Evolutionary conservation across 2,797 vertebrate genomes (phyloP), one percentile per base, ranked within the genome.

Genomic region (Sternotherus odoratus): DNA sequence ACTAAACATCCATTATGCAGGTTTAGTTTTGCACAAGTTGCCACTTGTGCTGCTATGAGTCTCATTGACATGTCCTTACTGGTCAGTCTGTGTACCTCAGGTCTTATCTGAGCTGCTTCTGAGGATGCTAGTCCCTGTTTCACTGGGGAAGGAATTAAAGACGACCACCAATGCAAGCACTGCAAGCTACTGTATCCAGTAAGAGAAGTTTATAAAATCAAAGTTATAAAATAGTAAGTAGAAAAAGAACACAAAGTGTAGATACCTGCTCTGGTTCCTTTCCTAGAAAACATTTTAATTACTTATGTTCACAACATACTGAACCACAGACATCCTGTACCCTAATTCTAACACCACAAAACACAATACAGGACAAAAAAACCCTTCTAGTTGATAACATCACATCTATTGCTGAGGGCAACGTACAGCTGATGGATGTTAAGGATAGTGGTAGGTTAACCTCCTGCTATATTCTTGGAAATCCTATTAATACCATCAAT

Each of bases 371-470:
- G 82, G 53, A 87, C 89, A 94, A 92, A 90, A 77, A 43, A 43
- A 43, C 43, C n/a, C n/a, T n/a, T 94, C 90, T 91, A 91, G 94
- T 77, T 77, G 75, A 81, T 94, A 96, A 88, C 4, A 74, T 77
- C 80, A 82, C 57, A 69, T 11, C 53, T 5, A 28, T 63, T 92
- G 28, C 72, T 66, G 91, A 30, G 24, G 48, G 81, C 93, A 91
- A 93, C 80, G 72, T 48, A 86, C 5, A 12, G 30, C 43, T 92
- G 87, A 95, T 93, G 48, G 19, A 66, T 93, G 93, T 87, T 86
- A 4, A 16, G 11, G 9, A 86, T 94, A 89, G 93, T 96, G 93
- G 97, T 95, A 96, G 96, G 97, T 97, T 91, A 93, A 95, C 80
- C 94, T 92, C 85, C 46, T 93, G 91, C 85, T 93, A 56, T 93